Evolutionary conservation across 1,140 invertebrate genomes (phyloP).

Genomic region (Drusus annulatus): DNA sequence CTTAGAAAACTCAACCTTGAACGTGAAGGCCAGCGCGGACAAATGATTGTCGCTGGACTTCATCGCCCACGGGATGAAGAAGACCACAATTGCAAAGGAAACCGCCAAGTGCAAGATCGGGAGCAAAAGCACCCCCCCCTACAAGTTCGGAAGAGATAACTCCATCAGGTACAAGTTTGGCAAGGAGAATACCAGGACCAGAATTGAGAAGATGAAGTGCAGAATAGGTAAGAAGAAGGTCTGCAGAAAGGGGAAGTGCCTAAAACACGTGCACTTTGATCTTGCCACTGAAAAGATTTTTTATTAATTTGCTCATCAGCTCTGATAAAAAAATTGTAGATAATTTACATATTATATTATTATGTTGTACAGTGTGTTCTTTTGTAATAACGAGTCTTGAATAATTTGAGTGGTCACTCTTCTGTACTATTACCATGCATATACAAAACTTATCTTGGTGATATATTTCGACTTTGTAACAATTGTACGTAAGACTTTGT

Average conservation of each 20-base stretch:
- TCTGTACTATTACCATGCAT: not conserved
- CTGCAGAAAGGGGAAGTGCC: conserved; percentile 45
- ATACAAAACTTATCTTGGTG: not conserved
- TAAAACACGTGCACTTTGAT: conserved; percentile 58
- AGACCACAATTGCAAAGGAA: not conserved
- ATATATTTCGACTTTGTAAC: not conserved
- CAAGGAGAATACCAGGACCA: not conserved
- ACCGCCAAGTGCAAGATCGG: conserved; percentile 39
- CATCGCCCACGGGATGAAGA: conserved; percentile 43
- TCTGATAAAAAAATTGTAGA: not conserved
- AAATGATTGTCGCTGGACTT: conserved; percentile 58
- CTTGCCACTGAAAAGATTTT: conserved; percentile 55
- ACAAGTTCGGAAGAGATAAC: too few relatives aligned
- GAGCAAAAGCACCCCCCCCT: conserved; percentile 17
- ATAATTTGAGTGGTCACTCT: not conserved
- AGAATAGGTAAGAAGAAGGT: conserved; percentile 39
- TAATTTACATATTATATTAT: not conserved
- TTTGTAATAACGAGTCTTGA: not conserved
- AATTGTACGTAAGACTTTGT: not conserved
- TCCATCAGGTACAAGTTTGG: not conserved
- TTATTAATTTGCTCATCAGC: conserved; percentile 47
- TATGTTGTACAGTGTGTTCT: too few relatives aligned
- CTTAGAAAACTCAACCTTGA: conserved; percentile 64
- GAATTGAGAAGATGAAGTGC: conserved; percentile 14
- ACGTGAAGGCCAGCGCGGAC: conserved; percentile 61